A percentile compares a stretch with the other conserved stretches of the same genome.
Evolutionary conservation across 2,888 invertebrate species (phyloP).

Genomic region (Danaus chrysippus): DNA sequence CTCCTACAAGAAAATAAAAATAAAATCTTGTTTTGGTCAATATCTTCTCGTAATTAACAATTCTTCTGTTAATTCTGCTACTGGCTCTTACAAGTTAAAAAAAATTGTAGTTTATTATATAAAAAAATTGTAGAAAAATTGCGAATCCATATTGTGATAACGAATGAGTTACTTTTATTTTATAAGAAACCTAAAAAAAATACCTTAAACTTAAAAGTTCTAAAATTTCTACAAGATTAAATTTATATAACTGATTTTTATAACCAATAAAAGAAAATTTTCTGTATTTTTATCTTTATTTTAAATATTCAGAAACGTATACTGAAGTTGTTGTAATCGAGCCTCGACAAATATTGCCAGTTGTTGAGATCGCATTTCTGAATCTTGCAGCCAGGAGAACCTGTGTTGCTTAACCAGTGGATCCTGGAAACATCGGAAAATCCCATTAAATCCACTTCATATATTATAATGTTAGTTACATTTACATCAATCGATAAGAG

Average conservation of each 20-base stretch:
- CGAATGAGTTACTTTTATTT: too few species aligned
- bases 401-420: slow-evolving; percentile 88
- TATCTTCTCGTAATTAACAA: too few species aligned
- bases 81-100: too few species aligned
- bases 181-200: too few species aligned
- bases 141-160: too few species aligned
- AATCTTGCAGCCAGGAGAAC: slow-evolving; percentile 91
- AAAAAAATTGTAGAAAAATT: too few species aligned
- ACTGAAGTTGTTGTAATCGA: slow-evolving; percentile 85
- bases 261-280: neutral
- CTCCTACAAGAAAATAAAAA: neutral
- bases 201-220: too few species aligned
- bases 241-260: too few species aligned
- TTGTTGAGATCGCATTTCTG: slow-evolving; percentile 90
- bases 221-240: too few species aligned
- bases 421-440: slow-evolving; percentile 80
- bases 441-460: slow-evolving; percentile 4
- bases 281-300: neutral
- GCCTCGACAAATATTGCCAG: slow-evolving; percentile 85
- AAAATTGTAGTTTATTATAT: too few species aligned
- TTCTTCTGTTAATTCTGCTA: too few species aligned
- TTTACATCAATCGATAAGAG: neutral
- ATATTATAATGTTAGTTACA: slow-evolving; percentile 10
- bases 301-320: slow-evolving; percentile 84
- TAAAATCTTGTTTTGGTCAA: neutral